A percentile compares a stretch with the other conserved stretches of the same genome.
phyloP scores from a whole-genome alignment of 2,113 vertebrate species.

The Synodontis membranacea region DNA sequence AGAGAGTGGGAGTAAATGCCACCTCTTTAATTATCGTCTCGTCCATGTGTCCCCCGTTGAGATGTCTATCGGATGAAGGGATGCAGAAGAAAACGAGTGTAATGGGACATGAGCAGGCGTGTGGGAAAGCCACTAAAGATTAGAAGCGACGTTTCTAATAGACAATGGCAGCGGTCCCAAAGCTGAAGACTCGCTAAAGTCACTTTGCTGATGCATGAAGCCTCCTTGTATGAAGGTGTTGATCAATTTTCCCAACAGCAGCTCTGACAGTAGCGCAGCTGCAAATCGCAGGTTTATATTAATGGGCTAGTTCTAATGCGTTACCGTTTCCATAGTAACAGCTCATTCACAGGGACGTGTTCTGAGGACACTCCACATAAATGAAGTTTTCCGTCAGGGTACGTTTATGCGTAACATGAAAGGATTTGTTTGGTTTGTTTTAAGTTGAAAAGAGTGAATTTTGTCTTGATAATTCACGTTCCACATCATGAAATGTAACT shows the following conservation, averaged over 20 bases:
- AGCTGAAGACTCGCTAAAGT: slow-evolving; percentile 82
- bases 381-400: too few relatives aligned
- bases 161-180: slow-evolving; percentile 88
- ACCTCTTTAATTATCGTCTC: slow-evolving; percentile 87
- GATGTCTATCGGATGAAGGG: slow-evolving; percentile 81
- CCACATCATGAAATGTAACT: neutral
- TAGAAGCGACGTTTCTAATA: slow-evolving; percentile 97
- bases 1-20: slow-evolving; percentile 91
- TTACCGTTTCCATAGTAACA: too few relatives aligned
- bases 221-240: neutral
- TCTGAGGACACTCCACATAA: neutral
- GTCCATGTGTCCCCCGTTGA: slow-evolving; percentile 78
- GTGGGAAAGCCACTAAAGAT: slow-evolving; percentile 81
- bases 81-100: slow-evolving; percentile 86
- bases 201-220: slow-evolving; percentile 86
- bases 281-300: neutral
- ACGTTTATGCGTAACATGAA: too few relatives aligned
- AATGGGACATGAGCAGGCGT: slow-evolving; percentile 93
- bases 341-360: neutral
- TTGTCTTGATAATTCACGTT: neutral
- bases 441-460: too few relatives aligned
- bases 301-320: too few relatives aligned
- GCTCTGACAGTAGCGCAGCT: neutral
- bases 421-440: too few relatives aligned
- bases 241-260: neutral